phyloP scores from a whole-genome alignment of 2,797 vertebrate species.

The Poliocrania exsul region DNA sequence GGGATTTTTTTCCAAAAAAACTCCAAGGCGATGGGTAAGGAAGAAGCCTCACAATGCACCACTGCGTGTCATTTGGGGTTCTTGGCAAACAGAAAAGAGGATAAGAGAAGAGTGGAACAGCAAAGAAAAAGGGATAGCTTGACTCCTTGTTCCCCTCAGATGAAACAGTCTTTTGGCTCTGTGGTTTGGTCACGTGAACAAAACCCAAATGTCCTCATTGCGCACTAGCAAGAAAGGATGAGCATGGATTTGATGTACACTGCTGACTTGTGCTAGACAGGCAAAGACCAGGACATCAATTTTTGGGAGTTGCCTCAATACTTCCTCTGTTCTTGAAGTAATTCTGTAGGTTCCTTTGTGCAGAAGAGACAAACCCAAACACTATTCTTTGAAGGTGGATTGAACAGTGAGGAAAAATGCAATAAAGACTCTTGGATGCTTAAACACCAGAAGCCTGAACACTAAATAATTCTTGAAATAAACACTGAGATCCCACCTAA shows the following conservation, averaged over 20 bases:
- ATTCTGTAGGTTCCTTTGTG: neutral
- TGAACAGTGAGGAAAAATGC: neutral
- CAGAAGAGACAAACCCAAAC: neutral
- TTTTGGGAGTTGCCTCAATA: neutral
- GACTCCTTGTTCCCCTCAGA: neutral
- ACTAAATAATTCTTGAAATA: neutral
- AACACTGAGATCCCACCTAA: neutral
- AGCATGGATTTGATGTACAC: neutral
- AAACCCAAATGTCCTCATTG: neutral
- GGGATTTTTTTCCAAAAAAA: neutral
- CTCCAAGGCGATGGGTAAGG: neutral
- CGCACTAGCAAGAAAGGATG: neutral
- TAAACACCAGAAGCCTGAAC: neutral
- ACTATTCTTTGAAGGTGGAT: neutral
- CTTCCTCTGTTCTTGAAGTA: neutral
- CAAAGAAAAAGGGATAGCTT: neutral
- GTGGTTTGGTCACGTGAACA: neutral
- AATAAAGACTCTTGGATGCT: neutral
- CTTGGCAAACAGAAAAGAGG: neutral
- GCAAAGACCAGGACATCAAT: neutral
- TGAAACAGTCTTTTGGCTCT: neutral
- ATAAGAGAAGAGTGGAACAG: neutral
- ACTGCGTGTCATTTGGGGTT: neutral
- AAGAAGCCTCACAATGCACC: neutral
- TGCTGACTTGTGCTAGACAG: neutral